Base-by-base conservation (phyloP, 2,888 invertebrate genomes). In the Tiliacea aurago region DNA sequence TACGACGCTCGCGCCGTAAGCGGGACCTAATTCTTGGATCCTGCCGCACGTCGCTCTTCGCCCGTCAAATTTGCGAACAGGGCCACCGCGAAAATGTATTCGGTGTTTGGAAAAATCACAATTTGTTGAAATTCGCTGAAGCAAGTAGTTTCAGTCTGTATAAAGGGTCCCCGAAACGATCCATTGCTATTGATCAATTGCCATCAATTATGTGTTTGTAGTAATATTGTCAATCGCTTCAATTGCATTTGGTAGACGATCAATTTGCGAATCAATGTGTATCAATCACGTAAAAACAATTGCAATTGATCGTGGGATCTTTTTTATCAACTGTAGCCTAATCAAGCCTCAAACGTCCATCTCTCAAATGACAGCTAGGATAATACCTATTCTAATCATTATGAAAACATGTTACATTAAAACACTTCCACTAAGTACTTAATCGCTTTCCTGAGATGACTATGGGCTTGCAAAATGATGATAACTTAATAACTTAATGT, bases 61-160 rank as follows among this genome's bases (percentile, higher is more conserved):
- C 87, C 90, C 91, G 91, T 93, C 93, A 93, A 93, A 93, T 93
- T 94, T 93, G 87, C 85, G 86, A 87, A 82, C 90, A 95, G 94
- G 95, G 95, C 78, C 95, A 76, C 74, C 90, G 86, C 88, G 13
- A 80, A 71, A 73, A 76, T 49, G 0, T 49, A 5, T 18, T 43
- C 13, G 28, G 37, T 13, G 15, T 15, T 58, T 28, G 3, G 0
- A 28, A 45, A 62, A 37, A 4, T 37, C 37, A 37, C 37, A 37
- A 37, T 55, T 28, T 28, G 20, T 41, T 23, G 4, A 53, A 64
- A 65, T 53, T 28, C 5, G 9, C 41, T 41, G 41, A 53, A 23
- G 13, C 23, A 43, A 53, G 58, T 37, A 20, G 23, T 53, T 20
- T 65, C 41, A 23, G 20, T 3, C 23, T 23, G 6, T 13, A 11